Base-by-base conservation (phyloP, 2,113 vertebrate species). In the Phalacrocorax aristotelis region DNA sequence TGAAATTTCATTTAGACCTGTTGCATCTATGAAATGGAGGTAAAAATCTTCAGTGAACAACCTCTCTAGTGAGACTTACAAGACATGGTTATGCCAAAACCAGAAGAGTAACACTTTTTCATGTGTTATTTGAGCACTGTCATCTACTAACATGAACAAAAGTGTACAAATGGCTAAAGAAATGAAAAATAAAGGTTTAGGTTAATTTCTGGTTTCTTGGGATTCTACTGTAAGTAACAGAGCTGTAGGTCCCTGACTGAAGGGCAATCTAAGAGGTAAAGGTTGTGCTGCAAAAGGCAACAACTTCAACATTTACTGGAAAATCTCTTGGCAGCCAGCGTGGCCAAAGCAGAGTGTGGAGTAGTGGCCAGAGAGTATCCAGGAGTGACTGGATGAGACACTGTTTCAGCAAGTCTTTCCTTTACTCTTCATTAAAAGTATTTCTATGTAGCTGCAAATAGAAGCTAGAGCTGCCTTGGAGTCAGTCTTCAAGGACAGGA, bases 371-470 rank as follows among this genome's bases (percentile, higher is more conserved):
- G 83, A 93, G 89, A 79, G 61, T 87, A 93, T 94, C 70, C 84
- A 94, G 75, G 92, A 97, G 78, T 89, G 93, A 60, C 77, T 95
- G 83, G 89, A 87, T 81, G 74, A 93, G 91, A 68, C 76, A 71
- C 66, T n/a, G 42, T 92, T 96, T 95, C 95, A 96, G 77, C 94
- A 97, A 96, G 86, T 87, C 95, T 90, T 96, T 95, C 86, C 89
- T 91, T 95, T 92, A 96, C 90, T 95, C 70, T 95, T 92, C 81
- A 72, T 92, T 91, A 94, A 87, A 93, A 80, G 52, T 89, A 93
- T 97, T 95, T 89, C 96, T 92, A 5, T 42, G 74, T 92, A 65
- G 72, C 72, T 95, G 69, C 54, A 91, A 96, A 93, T 89, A 97
- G 86, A 92, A 95, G 30, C 34, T 92, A 44, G 57, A 84, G 48